Percentiles rank a stretch among this genome's conserved stretches.
phyloP scores from a whole-genome alignment of 2,888 invertebrate genomes.

The Meteorus colon region DNA sequence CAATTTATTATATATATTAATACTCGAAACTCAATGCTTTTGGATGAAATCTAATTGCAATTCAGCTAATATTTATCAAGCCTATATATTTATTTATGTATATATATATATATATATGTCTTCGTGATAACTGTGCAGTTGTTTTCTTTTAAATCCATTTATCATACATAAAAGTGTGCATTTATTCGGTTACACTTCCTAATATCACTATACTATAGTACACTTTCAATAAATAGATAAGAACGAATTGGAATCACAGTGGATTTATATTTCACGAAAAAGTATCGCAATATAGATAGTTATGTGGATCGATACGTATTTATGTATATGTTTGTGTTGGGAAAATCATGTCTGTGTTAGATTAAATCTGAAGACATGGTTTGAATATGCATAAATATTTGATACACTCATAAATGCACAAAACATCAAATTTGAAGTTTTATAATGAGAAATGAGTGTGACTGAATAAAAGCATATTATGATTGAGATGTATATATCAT shows the following conservation, averaged over 20 bases:
- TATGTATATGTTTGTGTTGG: too few species aligned
- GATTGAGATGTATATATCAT: background rate
- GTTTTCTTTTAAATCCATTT: background rate
- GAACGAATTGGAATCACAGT: background rate
- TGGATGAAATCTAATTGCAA: slow-evolving; percentile 3
- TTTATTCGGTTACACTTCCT: background rate
- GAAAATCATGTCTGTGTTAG: background rate
- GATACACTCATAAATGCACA: background rate
- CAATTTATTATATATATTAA: slow-evolving; percentile 49
- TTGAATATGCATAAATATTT: background rate
- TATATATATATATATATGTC: background rate
- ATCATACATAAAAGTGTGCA: background rate
- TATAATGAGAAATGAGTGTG: background rate
- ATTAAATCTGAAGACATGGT: background rate
- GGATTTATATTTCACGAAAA: background rate
- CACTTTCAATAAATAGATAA: slow-evolving; percentile 8
- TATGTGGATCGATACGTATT: background rate
- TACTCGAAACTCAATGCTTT: slow-evolving; percentile 48
- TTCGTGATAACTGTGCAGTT: background rate
- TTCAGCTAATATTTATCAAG: background rate
- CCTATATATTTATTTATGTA: background rate
- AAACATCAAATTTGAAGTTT: background rate
- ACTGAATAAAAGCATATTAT: background rate
- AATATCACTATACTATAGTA: slow-evolving; percentile 9
- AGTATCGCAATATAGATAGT: background rate